These are phyloP conservation scores for Virgularia gustaviana DNA, from an alignment of 92 coral and sea anemone genomes.

Conservation along the genomic window DNA sequence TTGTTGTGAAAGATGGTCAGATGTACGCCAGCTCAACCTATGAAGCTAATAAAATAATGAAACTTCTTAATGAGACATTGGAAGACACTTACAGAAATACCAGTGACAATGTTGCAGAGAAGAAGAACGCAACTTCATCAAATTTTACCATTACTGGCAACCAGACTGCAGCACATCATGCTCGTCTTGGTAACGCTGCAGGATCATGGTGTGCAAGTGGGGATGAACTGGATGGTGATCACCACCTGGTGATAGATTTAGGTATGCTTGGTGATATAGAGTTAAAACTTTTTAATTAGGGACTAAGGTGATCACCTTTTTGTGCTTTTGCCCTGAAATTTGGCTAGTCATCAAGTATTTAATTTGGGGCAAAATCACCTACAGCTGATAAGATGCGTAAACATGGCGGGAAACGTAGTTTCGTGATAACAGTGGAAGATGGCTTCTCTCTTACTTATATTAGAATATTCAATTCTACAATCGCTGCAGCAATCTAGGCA, in stretches of 20 bases:
- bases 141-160: constrained; percentile 22
- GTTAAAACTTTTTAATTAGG: too few relatives aligned
- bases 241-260: constrained; percentile 66
- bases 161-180: constrained; percentile 62
- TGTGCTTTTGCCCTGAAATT: too few relatives aligned
- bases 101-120: background rate
- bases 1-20: constrained; percentile 63
- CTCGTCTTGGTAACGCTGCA: constrained; percentile 65
- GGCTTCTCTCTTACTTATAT: too few relatives aligned
- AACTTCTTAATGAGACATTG: background rate
- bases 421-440: too few relatives aligned
- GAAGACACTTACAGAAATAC: background rate
- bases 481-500: too few relatives aligned
- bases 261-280: too few relatives aligned
- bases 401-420: too few relatives aligned
- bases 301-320: too few relatives aligned
- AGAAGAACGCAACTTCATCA: background rate
- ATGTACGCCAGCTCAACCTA: constrained; percentile 80
- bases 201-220: constrained; percentile 82
- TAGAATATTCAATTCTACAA: too few relatives aligned
- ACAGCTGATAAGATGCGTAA: too few relatives aligned
- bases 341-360: too few relatives aligned
- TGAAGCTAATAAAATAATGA: constrained; percentile 46
- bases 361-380: too few relatives aligned
- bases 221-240: constrained; percentile 46